Percentiles rank a stretch among this genome's conserved stretches.
Evolutionary conservation across 2,888 invertebrate genomes (phyloP).

Genomic region (Synanthedon vespiformis): DNA sequence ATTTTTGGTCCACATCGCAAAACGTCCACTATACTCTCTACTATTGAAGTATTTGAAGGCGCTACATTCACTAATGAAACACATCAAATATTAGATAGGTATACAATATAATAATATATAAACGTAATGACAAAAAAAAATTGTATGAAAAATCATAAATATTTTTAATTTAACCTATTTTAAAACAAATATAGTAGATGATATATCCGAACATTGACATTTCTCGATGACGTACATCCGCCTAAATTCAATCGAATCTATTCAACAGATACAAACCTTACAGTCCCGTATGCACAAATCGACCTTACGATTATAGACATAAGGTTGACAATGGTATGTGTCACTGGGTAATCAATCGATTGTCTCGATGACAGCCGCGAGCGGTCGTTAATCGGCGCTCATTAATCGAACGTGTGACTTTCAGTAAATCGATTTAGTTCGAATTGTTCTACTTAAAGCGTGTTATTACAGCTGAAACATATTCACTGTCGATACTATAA

Average conservation of each 20-base stretch:
- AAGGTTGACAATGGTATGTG: neutral
- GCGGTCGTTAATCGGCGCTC: constrained; percentile 46
- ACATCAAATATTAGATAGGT: no score
- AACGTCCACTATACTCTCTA: no score
- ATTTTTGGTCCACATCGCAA: no score
- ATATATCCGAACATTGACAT: constrained; percentile 1
- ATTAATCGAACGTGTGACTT: constrained; percentile 35
- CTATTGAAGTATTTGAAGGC: no score
- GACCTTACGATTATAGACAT: neutral
- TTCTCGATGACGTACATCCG: constrained; percentile 40
- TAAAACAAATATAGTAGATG: no score
- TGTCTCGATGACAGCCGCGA: constrained; percentile 44
- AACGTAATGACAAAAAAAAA: no score
- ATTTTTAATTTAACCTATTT: no score
- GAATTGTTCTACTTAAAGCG: neutral
- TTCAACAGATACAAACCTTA: constrained; percentile 31
- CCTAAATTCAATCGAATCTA: constrained; percentile 52
- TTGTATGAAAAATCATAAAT: no score
- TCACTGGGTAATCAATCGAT: constrained; percentile 36
- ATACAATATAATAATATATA: no score
- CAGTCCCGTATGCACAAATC: neutral
- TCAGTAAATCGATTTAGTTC: constrained; percentile 27
- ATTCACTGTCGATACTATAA: neutral
- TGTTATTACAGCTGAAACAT: neutral
- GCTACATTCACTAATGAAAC: no score